Evolutionary conservation across 2,113 vertebrate species (phyloP), one percentile per base, ranked within the genome.

Genomic region (Sprattus sprattus): DNA sequence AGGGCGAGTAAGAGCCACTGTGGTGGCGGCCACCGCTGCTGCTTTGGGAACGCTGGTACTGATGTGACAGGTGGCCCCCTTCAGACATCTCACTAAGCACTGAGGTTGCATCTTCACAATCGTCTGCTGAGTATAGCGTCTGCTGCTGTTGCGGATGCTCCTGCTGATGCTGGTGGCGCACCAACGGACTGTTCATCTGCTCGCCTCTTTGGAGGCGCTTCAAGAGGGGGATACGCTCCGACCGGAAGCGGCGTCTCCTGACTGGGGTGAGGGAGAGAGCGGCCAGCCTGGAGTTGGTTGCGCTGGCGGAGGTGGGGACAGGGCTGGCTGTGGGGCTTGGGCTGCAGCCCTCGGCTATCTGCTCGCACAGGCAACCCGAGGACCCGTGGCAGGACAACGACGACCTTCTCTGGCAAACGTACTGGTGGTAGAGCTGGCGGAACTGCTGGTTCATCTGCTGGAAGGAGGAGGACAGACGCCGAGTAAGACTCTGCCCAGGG

Each of bases 181-280:
- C 28, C 71, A 18, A 32, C 2, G 71, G 28, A 39, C 28, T 39
- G 71, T 15, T 0, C 32, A 6, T 32, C 71, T 78, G 71, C 13
- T 3, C 32, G 11, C 11, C 11, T 78, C 11, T 78, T 13, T 44
- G 71, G 6, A 78, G 13, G 32, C 10, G 71, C 25, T 32, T 78
- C 71, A 78, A 39, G 10, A 78, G 71, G 32, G 28, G 25, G 71
- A 6, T 39, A 18, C 2, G 28, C 3, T 15, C 71, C 6, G 71
- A 15, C 28, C 15, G 28, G 3, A 32, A 16, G 71, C 25, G 71
- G 28, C 28, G 71, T 39, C 32, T 80, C 50, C 92, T 87, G 54
- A 93, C 89, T 0, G 95, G 94, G 0, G 94, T 95, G 88, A 95
- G 46, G 52, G 93, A 93, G 0, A 95, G 94, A 0, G 94, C 94